These are phyloP conservation scores for Lysandra coridon DNA, from an alignment of 2,888 invertebrate genomes.

Conservation along the genomic window DNA sequence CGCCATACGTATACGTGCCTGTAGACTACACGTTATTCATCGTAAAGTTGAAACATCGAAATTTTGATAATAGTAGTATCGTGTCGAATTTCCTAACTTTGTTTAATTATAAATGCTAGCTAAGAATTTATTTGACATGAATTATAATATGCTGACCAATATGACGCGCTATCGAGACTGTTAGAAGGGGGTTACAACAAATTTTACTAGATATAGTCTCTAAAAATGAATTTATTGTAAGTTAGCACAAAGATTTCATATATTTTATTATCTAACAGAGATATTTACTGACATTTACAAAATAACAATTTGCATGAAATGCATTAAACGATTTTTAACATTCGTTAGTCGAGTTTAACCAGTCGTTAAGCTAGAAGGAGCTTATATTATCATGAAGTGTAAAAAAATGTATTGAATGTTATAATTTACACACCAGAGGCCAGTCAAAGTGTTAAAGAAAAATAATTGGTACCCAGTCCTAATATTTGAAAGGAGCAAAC, in stretches of 20 bases:
- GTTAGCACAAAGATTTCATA: conserved; percentile 81
- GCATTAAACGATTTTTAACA: conserved; percentile 54
- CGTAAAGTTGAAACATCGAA: conserved; percentile 62
- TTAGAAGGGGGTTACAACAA: conserved; percentile 60
- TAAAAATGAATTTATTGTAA: conserved; percentile 79
- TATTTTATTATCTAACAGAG: conserved; percentile 79
- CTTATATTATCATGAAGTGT: conserved; percentile 52
- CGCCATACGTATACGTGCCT: conserved; percentile 52
- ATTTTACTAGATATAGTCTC: conserved; percentile 75
- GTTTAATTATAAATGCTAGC: conserved; percentile 43
- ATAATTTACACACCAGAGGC: conserved; percentile 34
- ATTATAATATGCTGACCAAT: conserved; percentile 67
- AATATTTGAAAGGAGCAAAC: not conserved
- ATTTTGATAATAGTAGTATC: conserved; percentile 48
- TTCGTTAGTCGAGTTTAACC: conserved; percentile 43
- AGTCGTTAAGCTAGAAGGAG: conserved; percentile 59
- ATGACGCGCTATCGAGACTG: conserved; percentile 71
- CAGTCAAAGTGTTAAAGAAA: conserved; percentile 12
- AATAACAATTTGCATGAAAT: conserved; percentile 74
- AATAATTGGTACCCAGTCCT: not conserved
- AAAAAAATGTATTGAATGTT: conserved; percentile 35
- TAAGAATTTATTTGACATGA: conserved; percentile 51
- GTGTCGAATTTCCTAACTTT: conserved; percentile 22
- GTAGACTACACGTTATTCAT: conserved; percentile 60
- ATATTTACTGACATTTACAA: conserved; percentile 74